Evolutionary conservation across 1,140 invertebrate genomes (phyloP).

Genomic region (Carposina sasakii): DNA sequence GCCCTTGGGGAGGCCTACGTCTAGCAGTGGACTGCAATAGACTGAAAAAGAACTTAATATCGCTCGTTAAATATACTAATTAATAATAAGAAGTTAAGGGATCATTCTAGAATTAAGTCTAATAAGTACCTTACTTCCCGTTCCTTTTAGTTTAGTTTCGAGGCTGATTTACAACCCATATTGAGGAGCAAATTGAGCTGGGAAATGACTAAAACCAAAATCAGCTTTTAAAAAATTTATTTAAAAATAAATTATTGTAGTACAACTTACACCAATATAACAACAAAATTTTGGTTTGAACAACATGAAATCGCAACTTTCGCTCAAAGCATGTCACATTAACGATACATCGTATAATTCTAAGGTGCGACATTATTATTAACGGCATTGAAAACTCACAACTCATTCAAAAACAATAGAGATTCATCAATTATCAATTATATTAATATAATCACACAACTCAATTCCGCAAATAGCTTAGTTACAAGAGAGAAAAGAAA

Average conservation of each 20-base stretch:
- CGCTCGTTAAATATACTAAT: no score
- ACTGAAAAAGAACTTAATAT: no score
- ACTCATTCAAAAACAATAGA: conserved; percentile 19
- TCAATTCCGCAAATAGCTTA: conserved; percentile 21
- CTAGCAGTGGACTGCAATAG: no score
- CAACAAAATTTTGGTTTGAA: conserved; percentile 71
- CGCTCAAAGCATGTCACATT: conserved; percentile 54
- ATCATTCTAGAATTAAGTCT: no score
- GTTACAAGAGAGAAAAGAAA: conserved; percentile 18
- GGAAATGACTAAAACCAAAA: conserved; percentile 3
- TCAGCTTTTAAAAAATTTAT: conserved; percentile 53
- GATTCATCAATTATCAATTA: conserved; percentile 10
- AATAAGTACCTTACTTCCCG: no score
- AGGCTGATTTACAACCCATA: no score
- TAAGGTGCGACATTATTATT: conserved; percentile 59
- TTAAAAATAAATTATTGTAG: conserved; percentile 72
- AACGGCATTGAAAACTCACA: conserved; percentile 6
- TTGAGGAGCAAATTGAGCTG: no score
- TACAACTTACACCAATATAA: conserved; percentile 71
- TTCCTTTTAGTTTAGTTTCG: no score
- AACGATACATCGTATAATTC: conserved; percentile 42
- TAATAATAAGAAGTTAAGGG: no score
- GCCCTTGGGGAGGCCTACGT: no score
- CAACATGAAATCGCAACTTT: conserved; percentile 59
- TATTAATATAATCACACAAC: conserved; percentile 9